Percentiles rank a stretch among this genome's conserved stretches.
These are phyloP conservation scores for Euschistus heros DNA, from an alignment of 1,140 invertebrate species.

Conservation along the genomic window DNA sequence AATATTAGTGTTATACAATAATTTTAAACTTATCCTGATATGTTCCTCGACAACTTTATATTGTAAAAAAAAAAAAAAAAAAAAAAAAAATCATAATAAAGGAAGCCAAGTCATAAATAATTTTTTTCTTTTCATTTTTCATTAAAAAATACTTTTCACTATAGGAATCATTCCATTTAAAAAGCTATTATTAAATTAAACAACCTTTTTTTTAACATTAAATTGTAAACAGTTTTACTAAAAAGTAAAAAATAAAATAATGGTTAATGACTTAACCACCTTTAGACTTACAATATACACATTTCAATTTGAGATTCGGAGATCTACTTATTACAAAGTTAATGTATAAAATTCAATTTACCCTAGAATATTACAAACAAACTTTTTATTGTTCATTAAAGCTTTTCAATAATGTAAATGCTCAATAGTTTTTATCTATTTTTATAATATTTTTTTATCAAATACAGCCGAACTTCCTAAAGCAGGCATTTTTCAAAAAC, in stretches of 20 bases:
- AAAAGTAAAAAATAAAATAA: background rate
- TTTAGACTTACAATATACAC: background rate
- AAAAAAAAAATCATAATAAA: background rate
- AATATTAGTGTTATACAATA: conserved; percentile 13
- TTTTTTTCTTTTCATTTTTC: background rate
- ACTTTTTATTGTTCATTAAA: conserved; percentile 6
- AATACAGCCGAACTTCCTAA: background rate
- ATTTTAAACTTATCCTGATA: conserved; percentile 15
- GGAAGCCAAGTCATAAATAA: conserved; percentile 1
- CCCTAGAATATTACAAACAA: background rate
- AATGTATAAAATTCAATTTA: conserved; percentile 5
- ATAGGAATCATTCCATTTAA: background rate
- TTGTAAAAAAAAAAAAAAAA: background rate
- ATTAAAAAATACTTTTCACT: background rate
- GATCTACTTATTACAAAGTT: background rate
- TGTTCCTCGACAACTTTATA: conserved; percentile 6
- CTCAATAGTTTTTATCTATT: background rate
- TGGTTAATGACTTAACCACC: conserved; percentile 4
- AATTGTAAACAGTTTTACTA: background rate
- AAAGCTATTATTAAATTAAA: background rate
- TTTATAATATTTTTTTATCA: background rate
- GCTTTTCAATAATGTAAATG: conserved; percentile 8
- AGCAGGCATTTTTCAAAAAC: background rate
- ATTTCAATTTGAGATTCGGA: background rate
- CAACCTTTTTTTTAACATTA: background rate